Evolutionary conservation across 2,797 vertebrate species (phyloP).

Genomic region (Chanos chanos): DNA sequence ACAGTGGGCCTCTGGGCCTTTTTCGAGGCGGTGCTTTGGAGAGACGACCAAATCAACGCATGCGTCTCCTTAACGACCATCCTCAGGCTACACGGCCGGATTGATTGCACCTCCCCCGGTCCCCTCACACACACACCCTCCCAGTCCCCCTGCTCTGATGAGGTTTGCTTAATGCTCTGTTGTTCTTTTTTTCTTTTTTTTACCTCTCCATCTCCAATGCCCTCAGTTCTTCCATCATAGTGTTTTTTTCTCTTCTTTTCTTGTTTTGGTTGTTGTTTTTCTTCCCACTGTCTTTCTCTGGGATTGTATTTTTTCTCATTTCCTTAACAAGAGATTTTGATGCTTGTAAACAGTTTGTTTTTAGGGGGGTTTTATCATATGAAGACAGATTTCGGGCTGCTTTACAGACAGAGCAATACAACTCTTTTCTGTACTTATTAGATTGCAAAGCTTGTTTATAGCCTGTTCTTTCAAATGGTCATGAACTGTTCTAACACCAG

Average conservation of each 20-base stretch:
- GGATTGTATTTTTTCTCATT: background rate
- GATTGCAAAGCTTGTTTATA: too few relatives aligned
- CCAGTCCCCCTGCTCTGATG: conserved; percentile 44
- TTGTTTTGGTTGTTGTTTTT: too few relatives aligned
- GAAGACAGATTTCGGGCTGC: background rate
- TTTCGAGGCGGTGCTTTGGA: conserved; percentile 27
- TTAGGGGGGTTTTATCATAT: too few relatives aligned
- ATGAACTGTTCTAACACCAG: too few relatives aligned
- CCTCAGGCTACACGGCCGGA: conserved; percentile 48
- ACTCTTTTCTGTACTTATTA: too few relatives aligned
- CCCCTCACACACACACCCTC: too few relatives aligned
- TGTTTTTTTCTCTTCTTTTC: too few relatives aligned
- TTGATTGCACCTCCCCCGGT: conserved; percentile 53
- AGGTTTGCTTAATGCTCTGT: conserved; percentile 41
- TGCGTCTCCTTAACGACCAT: conserved; percentile 58
- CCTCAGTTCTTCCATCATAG: background rate
- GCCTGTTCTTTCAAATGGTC: too few relatives aligned
- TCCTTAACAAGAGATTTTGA: background rate
- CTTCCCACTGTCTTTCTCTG: background rate
- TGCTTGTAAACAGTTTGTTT: too few relatives aligned
- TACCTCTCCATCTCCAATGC: background rate
- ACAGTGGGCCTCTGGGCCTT: conserved; percentile 39
- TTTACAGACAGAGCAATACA: too few relatives aligned
- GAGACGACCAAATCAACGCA: conserved; percentile 56
- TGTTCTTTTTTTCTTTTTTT: conserved; percentile 22